Evolutionary conservation across 2,113 vertebrate species (phyloP).

Genomic region (Sula dactylatra): DNA sequence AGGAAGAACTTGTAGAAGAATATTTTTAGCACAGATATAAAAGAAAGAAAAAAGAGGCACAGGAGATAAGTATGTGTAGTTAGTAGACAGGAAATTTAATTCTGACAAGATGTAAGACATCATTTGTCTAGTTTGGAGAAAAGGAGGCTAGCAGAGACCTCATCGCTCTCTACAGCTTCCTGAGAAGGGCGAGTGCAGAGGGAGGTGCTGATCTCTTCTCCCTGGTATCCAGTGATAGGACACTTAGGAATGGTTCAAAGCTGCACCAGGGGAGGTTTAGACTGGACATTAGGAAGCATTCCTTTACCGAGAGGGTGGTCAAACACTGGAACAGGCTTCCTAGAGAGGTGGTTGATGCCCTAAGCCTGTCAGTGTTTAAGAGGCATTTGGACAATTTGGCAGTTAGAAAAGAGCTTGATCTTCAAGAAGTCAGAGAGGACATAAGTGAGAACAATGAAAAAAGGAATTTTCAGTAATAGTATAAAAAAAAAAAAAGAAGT

Average conservation of each 20-base stretch:
- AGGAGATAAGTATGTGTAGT: background rate
- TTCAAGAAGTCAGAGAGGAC: background rate
- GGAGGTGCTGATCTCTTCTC: background rate
- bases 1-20: background rate
- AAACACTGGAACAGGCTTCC: background rate
- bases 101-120: background rate
- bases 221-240: background rate
- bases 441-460: background rate
- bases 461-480: background rate
- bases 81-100: background rate
- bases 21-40: background rate
- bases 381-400: background rate
- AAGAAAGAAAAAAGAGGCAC: background rate
- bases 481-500: background rate
- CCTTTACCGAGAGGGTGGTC: background rate
- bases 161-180: background rate
- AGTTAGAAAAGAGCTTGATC: background rate
- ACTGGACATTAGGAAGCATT: background rate
- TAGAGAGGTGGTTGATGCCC: background rate
- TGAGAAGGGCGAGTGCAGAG: background rate
- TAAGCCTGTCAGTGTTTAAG: background rate
- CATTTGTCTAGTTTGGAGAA: background rate
- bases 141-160: background rate
- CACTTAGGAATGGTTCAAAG: rapidly evolving
- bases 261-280: background rate